A percentile compares a stretch with the other conserved stretches of the same genome.
Evolutionary conservation across 2,888 invertebrate genomes (phyloP).

Genomic region (Morpho achilles): DNA sequence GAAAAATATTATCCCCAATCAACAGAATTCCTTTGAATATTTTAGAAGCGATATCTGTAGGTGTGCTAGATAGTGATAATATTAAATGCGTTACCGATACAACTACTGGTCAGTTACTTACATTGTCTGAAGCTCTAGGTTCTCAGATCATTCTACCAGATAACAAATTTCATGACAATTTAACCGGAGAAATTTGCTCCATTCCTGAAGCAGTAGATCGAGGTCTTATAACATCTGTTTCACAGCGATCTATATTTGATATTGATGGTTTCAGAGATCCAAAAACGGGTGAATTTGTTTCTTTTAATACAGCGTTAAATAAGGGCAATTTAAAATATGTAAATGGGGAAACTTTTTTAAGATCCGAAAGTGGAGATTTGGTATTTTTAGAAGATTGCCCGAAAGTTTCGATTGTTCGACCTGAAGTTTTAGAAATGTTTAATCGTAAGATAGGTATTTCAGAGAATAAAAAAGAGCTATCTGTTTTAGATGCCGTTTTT

Average conservation of each 20-base stretch:
- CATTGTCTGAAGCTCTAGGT: conserved; percentile 90
- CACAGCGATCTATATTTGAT: conserved; percentile 93
- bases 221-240: conserved; percentile 92
- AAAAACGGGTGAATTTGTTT: conserved; percentile 88
- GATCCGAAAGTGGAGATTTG: conserved; percentile 85
- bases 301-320: conserved; percentile 89
- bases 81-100: conserved; percentile 92
- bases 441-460: conserved; percentile 89
- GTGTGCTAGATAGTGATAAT: conserved; percentile 90
- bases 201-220: conserved; percentile 93
- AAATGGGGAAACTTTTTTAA: conserved; percentile 85
- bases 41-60: conserved; percentile 91
- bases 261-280: conserved; percentile 94
- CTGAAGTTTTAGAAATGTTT: conserved; percentile 93
- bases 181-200: conserved; percentile 85
- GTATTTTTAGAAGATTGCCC: conserved; percentile 90
- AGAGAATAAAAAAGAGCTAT: conserved; percentile 86
- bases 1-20: conserved; percentile 89
- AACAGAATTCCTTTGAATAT: conserved; percentile 87
- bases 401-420: conserved; percentile 86
- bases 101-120: conserved; percentile 87
- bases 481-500: conserved; percentile 92
- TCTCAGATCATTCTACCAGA: conserved; percentile 88
- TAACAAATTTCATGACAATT: conserved; percentile 86
- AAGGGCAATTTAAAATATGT: conserved; percentile 88